A percentile compares a stretch with the other conserved stretches of the same genome.
phyloP scores from a whole-genome alignment of 1,140 invertebrate genomes.

The Drosophila truncata region DNA sequence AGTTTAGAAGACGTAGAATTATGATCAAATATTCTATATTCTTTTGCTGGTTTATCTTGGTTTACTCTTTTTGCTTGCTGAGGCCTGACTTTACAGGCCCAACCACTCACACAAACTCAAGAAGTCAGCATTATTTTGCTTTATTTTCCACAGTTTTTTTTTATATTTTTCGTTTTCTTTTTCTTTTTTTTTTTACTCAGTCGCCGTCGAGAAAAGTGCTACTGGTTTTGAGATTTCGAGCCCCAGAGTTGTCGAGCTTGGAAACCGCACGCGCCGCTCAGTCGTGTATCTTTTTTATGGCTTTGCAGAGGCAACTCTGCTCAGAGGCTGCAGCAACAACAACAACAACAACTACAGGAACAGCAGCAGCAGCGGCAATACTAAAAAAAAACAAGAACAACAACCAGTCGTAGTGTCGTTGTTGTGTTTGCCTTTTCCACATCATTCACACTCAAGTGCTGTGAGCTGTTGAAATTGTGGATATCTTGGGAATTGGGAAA shows the following conservation, averaged over 20 bases:
- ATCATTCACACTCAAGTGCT: constrained; percentile 59
- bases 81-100: constrained; percentile 69
- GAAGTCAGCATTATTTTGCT: constrained; percentile 38
- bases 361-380: constrained; percentile 14
- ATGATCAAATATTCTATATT: neutral
- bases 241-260: constrained; percentile 51
- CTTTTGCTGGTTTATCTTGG: constrained; percentile 38
- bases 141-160: constrained; percentile 37
- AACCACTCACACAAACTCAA: constrained; percentile 44
- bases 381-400: constrained; percentile 38
- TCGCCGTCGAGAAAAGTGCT: constrained; percentile 76
- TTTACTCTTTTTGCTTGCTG: constrained; percentile 34
- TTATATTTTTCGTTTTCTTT: constrained; percentile 8
- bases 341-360: constrained; percentile 13
- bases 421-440: constrained; percentile 65
- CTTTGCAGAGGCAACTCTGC: constrained; percentile 59
- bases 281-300: constrained; percentile 60
- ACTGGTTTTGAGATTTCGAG: constrained; percentile 77
- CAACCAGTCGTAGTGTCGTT: constrained; percentile 9
- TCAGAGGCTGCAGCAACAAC: constrained; percentile 21
- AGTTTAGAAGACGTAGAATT: too few relatives aligned
- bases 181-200: constrained; percentile 48
- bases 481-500: neutral
- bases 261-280: constrained; percentile 53
- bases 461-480: constrained; percentile 7